Evolutionary conservation across 2,797 vertebrate species (phyloP).

Genomic region (Melanotaenia nigrans): DNA sequence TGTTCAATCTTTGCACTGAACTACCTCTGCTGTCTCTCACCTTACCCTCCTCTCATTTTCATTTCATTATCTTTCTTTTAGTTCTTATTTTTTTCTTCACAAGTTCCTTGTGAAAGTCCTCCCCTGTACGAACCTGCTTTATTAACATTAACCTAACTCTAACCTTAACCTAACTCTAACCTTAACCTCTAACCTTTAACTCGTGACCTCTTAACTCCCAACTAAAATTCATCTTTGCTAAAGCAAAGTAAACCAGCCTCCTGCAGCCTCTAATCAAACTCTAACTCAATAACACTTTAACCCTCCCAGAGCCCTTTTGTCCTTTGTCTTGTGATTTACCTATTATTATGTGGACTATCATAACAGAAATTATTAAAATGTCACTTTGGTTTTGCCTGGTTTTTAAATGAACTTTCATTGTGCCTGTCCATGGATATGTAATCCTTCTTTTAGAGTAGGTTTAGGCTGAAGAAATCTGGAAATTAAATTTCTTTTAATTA

Average conservation of each 20-base stretch:
- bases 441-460: background rate
- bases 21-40: background rate
- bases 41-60: conserved; percentile 16
- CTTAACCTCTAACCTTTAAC: conserved; percentile 78
- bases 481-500: background rate
- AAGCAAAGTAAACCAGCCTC: conserved; percentile 74
- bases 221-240: conserved; percentile 68
- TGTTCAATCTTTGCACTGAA: conserved; percentile 31
- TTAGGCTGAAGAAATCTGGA: conserved; percentile 9
- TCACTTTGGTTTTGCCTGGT: conserved; percentile 79
- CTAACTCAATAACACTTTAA: conserved; percentile 83
- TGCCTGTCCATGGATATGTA: background rate
- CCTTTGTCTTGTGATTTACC: conserved; percentile 73
- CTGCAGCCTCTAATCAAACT: conserved; percentile 83
- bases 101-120: conserved; percentile 48
- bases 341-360: conserved; percentile 63
- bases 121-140: conserved; percentile 83
- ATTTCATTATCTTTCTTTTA: conserved; percentile 25
- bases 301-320: conserved; percentile 65
- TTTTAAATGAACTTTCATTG: conserved; percentile 48
- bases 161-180: conserved; percentile 68
- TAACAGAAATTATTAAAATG: conserved; percentile 49
- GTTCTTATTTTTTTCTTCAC: conserved; percentile 26
- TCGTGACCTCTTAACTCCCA: conserved; percentile 59
- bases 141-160: conserved; percentile 82